These are phyloP conservation scores for Cosmia trapezina DNA, from an alignment of 2,888 invertebrate genomes.

Conservation along the genomic window DNA sequence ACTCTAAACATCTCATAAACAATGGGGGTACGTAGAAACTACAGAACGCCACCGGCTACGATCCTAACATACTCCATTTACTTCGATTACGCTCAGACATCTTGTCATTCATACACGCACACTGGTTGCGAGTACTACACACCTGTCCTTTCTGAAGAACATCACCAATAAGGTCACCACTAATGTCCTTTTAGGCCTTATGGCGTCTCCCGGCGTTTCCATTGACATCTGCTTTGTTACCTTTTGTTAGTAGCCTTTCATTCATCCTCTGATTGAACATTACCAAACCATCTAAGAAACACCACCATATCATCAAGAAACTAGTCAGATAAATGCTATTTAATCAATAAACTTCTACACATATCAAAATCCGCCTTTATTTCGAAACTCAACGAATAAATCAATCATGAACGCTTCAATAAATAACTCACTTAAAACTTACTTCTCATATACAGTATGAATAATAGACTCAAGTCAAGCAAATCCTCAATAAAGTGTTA, in stretches of 20 bases:
- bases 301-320: not conserved
- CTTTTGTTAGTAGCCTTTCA: not conserved
- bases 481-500: constrained; percentile 56
- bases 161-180: not conserved
- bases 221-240: not conserved
- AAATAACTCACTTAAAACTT: constrained; percentile 39
- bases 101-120: not conserved
- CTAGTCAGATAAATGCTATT: not conserved
- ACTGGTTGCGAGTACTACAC: not conserved
- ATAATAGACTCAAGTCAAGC: constrained; percentile 48
- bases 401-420: not conserved
- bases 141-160: not conserved
- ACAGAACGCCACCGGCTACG: not conserved
- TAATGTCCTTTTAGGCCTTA: not conserved
- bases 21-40: not conserved
- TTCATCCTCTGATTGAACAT: not conserved
- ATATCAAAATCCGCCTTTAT: not conserved
- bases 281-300: too few species aligned
- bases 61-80: not conserved
- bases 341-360: not conserved
- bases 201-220: not conserved
- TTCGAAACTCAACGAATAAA: constrained; percentile 9
- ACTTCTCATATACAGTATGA: constrained; percentile 32
- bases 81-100: not conserved
- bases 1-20: too few species aligned